Evolutionary conservation across 2,888 invertebrate genomes (phyloP).

Genomic region (Tetragonisca angustula): DNA sequence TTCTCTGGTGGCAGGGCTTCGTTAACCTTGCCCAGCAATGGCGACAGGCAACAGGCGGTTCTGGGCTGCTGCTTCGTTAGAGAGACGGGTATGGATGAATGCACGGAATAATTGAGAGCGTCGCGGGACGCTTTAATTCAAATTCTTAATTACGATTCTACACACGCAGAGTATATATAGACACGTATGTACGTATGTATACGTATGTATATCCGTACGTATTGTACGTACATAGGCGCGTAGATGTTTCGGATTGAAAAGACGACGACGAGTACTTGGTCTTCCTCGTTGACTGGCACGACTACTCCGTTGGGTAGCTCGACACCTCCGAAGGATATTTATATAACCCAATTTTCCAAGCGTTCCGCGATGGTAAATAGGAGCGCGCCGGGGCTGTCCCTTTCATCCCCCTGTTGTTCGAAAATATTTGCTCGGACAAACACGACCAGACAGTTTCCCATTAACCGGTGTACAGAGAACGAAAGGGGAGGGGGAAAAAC

Average conservation of each 20-base stretch:
- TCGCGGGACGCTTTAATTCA: constrained; percentile 7
- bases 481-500: background rate
- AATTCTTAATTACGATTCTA: constrained; percentile 43
- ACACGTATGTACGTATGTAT: too few relatives aligned
- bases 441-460: constrained; percentile 42
- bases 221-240: background rate
- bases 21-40: constrained; percentile 34
- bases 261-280: background rate
- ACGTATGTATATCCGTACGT: background rate
- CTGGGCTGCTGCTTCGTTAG: constrained; percentile 39
- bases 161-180: background rate
- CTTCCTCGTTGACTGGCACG: background rate
- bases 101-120: constrained; percentile 52
- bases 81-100: constrained; percentile 37
- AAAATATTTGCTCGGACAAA: constrained; percentile 54
- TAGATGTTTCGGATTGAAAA: constrained; percentile 6
- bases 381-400: background rate
- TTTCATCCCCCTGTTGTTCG: constrained; percentile 38
- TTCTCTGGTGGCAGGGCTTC: constrained; percentile 19
- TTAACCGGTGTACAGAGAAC: constrained; percentile 35
- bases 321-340: constrained; percentile 53
- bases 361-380: constrained; percentile 33
- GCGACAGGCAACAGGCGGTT: constrained; percentile 47
- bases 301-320: background rate
- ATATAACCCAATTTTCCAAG: constrained; percentile 41